A percentile compares a stretch with the other conserved stretches of the same genome.
Evolutionary conservation across 2,797 vertebrate species (phyloP).

Genomic region (Megalops cyprinoides): DNA sequence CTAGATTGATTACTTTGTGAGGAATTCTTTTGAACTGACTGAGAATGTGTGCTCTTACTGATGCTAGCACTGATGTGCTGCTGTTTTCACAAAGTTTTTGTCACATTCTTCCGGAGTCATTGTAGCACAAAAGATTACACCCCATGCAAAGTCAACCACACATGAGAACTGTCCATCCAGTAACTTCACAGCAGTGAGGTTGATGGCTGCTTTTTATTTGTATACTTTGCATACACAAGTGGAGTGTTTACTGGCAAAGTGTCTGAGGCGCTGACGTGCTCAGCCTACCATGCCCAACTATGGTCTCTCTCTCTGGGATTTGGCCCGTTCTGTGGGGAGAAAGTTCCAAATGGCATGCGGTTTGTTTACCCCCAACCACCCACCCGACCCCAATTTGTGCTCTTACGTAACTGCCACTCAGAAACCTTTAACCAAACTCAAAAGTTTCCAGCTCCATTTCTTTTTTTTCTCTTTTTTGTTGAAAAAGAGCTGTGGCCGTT

Average conservation of each 20-base stretch:
- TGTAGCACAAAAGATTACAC: not conserved
- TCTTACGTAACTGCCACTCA: not conserved
- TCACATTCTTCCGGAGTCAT: not conserved
- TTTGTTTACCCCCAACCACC: not conserved
- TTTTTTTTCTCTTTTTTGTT: not conserved
- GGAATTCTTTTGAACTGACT: not conserved
- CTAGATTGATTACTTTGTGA: not conserved
- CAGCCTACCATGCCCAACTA: constrained; percentile 2
- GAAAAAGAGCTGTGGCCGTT: not conserved
- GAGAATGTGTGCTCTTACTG: not conserved
- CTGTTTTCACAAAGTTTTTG: not conserved
- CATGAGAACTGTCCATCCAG: not conserved
- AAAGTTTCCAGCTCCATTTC: not conserved
- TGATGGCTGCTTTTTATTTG: constrained; percentile 5
- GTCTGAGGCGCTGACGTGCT: not conserved
- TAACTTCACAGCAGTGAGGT: not conserved
- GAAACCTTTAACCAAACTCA: not conserved
- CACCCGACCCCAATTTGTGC: not conserved
- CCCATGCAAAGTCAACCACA: not conserved
- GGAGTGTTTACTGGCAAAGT: not conserved
- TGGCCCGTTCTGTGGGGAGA: not conserved
- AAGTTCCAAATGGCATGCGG: not conserved
- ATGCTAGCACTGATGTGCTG: too few relatives aligned
- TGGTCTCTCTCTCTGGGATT: not conserved
- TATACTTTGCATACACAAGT: not conserved